phyloP scores from a whole-genome alignment of 35 echinoderm and acorn worm species.

The Lytechinus variegatus region DNA sequence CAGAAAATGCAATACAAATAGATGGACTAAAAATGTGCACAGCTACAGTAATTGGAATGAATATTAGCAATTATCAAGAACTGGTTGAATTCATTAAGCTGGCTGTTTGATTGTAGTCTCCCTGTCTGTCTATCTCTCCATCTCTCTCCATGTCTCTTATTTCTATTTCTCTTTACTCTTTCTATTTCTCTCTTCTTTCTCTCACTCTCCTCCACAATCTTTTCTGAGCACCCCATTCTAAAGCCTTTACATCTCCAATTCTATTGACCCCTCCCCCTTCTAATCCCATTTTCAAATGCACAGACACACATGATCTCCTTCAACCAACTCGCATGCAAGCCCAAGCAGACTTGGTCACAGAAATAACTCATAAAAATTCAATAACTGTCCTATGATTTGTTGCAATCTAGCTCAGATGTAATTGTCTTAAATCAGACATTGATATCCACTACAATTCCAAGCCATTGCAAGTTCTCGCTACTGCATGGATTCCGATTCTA shows the following conservation, averaged over 20 bases:
- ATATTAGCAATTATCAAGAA: not conserved
- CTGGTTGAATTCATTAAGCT: not conserved
- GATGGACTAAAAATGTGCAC: too few species aligned
- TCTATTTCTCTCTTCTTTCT: not conserved
- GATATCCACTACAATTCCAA: not conserved
- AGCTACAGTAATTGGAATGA: not conserved
- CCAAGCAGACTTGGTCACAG: not conserved
- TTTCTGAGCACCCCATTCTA: not conserved
- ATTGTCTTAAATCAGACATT: slow-evolving; percentile 14
- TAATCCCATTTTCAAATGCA: not conserved
- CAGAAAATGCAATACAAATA: too few species aligned
- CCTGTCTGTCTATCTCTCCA: not conserved
- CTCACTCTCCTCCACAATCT: not conserved
- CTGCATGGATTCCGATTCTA: not conserved
- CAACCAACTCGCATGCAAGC: not conserved
- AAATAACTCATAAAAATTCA: slow-evolving; percentile 21
- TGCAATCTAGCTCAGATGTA: not conserved
- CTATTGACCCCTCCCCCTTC: not conserved
- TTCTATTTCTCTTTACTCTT: not conserved
- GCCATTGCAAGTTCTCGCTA: not conserved
- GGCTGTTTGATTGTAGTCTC: not conserved
- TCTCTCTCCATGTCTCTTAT: not conserved
- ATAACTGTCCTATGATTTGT: not conserved
- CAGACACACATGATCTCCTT: not conserved
- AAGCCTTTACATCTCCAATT: not conserved